These are phyloP conservation scores for Drosophila kuntzei DNA, from an alignment of 2,888 invertebrate genomes.

Conservation along the genomic window DNA sequence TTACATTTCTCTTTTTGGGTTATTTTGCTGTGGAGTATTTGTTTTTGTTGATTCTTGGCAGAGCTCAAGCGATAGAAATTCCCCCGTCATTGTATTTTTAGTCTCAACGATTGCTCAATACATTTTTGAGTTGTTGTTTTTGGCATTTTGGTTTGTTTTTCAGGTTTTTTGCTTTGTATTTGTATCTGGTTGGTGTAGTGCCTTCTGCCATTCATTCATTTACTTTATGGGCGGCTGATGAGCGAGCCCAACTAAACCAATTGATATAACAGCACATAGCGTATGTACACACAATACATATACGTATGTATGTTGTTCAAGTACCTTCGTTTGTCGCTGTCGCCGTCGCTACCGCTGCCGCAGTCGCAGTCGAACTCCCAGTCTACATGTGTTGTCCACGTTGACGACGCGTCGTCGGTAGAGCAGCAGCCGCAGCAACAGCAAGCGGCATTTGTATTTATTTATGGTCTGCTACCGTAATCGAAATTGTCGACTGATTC, in stretches of 20 bases:
- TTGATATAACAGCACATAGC: slow-evolving; percentile 47
- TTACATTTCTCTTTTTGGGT: slow-evolving; percentile 16
- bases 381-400: slow-evolving; percentile 57
- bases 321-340: slow-evolving; percentile 34
- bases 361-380: slow-evolving; percentile 23
- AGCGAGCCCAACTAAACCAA: slow-evolving; percentile 39
- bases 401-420: slow-evolving; percentile 38
- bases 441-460: slow-evolving; percentile 69
- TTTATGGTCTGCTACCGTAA: slow-evolving; percentile 77
- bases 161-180: slow-evolving; percentile 19
- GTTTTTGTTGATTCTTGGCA: slow-evolving; percentile 47
- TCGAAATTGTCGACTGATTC: slow-evolving; percentile 55
- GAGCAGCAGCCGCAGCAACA: slow-evolving; percentile 23
- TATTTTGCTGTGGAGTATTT: slow-evolving; percentile 18
- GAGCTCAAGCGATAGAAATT: slow-evolving; percentile 24
- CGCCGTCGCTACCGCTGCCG: slow-evolving; percentile 16
- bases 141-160: slow-evolving; percentile 35
- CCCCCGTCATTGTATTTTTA: slow-evolving; percentile 57
- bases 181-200: slow-evolving; percentile 14
- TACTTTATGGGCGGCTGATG: slow-evolving; percentile 40
- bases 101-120: slow-evolving; percentile 50
- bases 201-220: slow-evolving; percentile 33
- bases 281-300: slow-evolving; percentile 5
- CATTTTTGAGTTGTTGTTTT: slow-evolving; percentile 30
- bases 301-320: slow-evolving; percentile 18